Percentiles rank a stretch among this genome's conserved stretches.
These are phyloP conservation scores for Ctenodactylus gundi DNA, from an alignment of 2,113 vertebrate genomes.

Conservation along the genomic window DNA sequence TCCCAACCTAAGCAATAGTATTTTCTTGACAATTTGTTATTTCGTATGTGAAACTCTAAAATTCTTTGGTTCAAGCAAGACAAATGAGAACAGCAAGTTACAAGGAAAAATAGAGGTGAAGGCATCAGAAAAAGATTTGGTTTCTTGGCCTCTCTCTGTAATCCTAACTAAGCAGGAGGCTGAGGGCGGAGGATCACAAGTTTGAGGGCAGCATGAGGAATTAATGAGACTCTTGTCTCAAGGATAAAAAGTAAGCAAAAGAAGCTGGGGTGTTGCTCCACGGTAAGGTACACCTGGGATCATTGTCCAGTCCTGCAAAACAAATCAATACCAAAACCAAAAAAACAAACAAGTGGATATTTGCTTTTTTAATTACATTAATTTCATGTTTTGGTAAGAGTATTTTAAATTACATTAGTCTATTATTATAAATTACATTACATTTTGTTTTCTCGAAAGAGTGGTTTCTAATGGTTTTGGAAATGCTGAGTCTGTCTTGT, in stretches of 20 bases:
- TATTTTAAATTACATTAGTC: no score
- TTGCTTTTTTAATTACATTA: not conserved
- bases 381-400: not conserved
- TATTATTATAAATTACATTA: no score
- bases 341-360: not conserved
- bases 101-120: not conserved
- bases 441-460: no score
- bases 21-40: not conserved
- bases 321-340: not conserved
- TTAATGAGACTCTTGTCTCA: not conserved
- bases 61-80: constrained; percentile 9
- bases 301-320: not conserved
- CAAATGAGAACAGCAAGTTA: not conserved
- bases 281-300: not conserved
- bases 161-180: not conserved
- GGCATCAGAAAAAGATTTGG: not conserved
- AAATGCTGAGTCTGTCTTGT: not conserved
- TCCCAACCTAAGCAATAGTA: not conserved
- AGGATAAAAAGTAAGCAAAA: not conserved
- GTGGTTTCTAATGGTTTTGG: no score
- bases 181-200: not conserved
- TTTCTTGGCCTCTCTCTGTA: not conserved
- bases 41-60: not conserved
- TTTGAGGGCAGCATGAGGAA: not conserved
- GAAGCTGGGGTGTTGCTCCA: not conserved